Percentiles rank a stretch among this genome's conserved stretches.
phyloP scores from a whole-genome alignment of 2,113 vertebrate genomes.

The Phrynosoma platyrhinos region DNA sequence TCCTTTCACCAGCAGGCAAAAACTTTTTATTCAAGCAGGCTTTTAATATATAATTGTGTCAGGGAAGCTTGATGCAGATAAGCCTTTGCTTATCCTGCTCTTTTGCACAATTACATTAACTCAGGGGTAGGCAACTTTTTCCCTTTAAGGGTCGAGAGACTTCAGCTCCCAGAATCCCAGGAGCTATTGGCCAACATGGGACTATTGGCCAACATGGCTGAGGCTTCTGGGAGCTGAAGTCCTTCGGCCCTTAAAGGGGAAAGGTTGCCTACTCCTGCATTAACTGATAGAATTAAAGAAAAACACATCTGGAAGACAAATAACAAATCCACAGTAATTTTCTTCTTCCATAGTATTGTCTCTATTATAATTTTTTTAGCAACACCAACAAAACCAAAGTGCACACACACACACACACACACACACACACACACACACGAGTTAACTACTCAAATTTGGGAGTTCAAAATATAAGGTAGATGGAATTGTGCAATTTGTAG shows the following conservation, averaged over 20 bases:
- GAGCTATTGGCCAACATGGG: no score
- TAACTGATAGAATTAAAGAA: neutral
- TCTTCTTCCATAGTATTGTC: neutral
- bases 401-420: neutral
- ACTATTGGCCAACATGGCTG: no score
- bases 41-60: no score
- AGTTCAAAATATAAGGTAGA: neutral
- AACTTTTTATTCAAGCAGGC: no score
- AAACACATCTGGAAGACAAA: neutral
- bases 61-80: neutral
- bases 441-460: neutral
- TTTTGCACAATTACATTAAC: neutral
- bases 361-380: neutral
- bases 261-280: no score
- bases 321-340: neutral
- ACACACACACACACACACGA: neutral
- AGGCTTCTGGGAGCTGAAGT: no score
- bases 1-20: no score
- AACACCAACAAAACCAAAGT: neutral
- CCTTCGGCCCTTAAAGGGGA: no score
- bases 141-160: no score
- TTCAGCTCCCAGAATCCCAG: no score
- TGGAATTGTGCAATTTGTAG: neutral
- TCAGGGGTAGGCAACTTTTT: neutral
- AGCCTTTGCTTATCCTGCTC: neutral